Base-by-base conservation (phyloP, 2,888 invertebrate genomes). In the Ochlodes sylvanus region DNA sequence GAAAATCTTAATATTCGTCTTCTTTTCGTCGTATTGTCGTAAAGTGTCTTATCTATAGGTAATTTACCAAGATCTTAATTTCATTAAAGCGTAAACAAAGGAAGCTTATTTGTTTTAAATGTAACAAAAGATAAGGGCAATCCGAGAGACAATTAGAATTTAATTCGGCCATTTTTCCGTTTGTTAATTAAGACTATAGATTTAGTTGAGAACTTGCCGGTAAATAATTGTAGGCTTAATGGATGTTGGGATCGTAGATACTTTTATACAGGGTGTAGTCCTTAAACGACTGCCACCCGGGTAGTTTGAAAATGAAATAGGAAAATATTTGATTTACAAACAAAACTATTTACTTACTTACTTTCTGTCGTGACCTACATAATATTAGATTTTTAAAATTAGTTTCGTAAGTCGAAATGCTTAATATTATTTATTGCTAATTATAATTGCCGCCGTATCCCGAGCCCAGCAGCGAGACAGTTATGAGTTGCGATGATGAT, bases 181-280 rank as follows among this genome's bases (percentile, higher is more conserved):
- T 63, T 44, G 63, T 69, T 68, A 68, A 68, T 68, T 68, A 68
- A 63, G 68, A 68, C 68, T 47, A 68, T 68, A 68, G 62, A 68
- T 68, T 63, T 38, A 68, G 57, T 50, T 55, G 38, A 17, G 67
- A 15, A 41, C 62, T 55, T 62, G 34, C 9, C n/a, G 21, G 54
- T 47, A 44, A 68, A 55, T 68, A 55, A 68, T 55, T 17, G 32
- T n/a, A 41, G 47, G 34, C 47, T 61, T 67, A 67, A 61, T 67
- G 6, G 52, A n/a, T 58, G 7, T 58, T 52, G 7, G 47, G 34
- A 55, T 17, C 17, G 27, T 44, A 56, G 56, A 56, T 63, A 44
- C 21, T 42, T 54, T 32, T 55, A 27, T 55, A 32, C 32, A 27
- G 38, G 38, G 17, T 47, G 47, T 17, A 17, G 47, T 50, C 50